These are phyloP conservation scores for Boulengeromyrus knoepffleri DNA, from an alignment of 2,113 vertebrate genomes.

Conservation along the genomic window DNA sequence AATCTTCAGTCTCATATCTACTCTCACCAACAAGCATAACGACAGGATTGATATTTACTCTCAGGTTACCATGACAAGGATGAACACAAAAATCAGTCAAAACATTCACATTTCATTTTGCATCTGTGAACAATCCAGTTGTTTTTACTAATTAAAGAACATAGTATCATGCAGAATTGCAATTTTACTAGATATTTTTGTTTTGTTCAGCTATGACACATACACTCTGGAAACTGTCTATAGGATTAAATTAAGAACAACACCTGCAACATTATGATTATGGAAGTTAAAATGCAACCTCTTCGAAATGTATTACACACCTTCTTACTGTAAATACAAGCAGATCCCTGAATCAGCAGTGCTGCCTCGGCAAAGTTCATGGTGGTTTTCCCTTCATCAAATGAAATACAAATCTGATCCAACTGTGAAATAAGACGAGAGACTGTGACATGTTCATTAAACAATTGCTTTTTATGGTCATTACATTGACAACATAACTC, in stretches of 20 bases:
- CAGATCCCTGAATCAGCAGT: slow-evolving; percentile 82
- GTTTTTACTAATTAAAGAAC: neutral
- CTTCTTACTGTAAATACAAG: slow-evolving; percentile 91
- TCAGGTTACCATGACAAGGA: too few species aligned
- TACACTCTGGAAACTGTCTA: neutral
- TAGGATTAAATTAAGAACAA: neutral
- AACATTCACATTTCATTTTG: neutral
- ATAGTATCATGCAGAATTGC: neutral
- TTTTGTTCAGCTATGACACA: neutral
- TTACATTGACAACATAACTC: neutral
- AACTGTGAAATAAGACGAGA: slow-evolving; percentile 51
- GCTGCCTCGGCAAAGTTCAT: slow-evolving; percentile 91
- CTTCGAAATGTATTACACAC: slow-evolving; percentile 43
- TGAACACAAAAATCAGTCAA: neutral
- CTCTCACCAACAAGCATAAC: neutral
- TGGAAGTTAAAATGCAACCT: neutral
- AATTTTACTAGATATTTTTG: neutral
- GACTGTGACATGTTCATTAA: neutral
- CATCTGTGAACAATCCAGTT: neutral
- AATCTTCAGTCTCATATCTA: neutral
- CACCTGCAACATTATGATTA: neutral
- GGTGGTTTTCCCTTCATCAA: slow-evolving; percentile 76
- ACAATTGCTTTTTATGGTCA: neutral
- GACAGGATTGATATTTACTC: neutral
- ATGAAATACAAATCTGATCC: slow-evolving; percentile 86